These are phyloP conservation scores for Eretmocerus hayati DNA, from an alignment of 2,888 invertebrate genomes.

Conservation along the genomic window DNA sequence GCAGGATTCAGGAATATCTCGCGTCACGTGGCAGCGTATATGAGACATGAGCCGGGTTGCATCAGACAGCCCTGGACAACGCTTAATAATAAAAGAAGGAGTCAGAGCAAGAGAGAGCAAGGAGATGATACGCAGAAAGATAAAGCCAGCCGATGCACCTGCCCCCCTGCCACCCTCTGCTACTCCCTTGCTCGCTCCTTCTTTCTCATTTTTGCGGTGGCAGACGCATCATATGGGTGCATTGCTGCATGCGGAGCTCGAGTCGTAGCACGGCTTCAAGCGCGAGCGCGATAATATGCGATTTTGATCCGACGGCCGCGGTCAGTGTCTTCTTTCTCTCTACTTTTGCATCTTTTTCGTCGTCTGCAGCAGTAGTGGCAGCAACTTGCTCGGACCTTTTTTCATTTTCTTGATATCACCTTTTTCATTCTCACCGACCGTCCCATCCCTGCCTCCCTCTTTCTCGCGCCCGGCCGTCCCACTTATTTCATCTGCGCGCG, in stretches of 20 bases:
- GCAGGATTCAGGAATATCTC: slow-evolving; percentile 9
- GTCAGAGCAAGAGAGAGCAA: slow-evolving; percentile 7
- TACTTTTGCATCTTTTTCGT: slow-evolving; percentile 2
- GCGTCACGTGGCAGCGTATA: no score
- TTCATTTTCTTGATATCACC: neutral
- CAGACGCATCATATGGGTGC: no score
- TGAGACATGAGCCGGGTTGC: no score
- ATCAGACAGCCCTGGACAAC: no score
- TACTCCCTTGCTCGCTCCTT: no score
- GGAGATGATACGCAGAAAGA: slow-evolving; percentile 21
- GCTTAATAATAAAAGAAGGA: no score
- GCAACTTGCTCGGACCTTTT: neutral
- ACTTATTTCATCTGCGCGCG: neutral
- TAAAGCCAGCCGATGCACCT: slow-evolving; percentile 30
- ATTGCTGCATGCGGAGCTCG: slow-evolving; percentile 18
- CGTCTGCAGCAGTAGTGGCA: neutral
- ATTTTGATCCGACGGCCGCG: slow-evolving; percentile 37
- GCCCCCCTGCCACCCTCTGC: slow-evolving; percentile 19
- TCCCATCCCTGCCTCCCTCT: slow-evolving; percentile 1
- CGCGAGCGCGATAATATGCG: slow-evolving; percentile 41
- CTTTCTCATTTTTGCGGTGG: neutral
- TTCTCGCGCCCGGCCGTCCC: slow-evolving; percentile 5
- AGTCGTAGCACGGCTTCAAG: no score
- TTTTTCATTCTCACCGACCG: slow-evolving; percentile 3
- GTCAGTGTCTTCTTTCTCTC: slow-evolving; percentile 2